These are phyloP conservation scores for Pygoscelis adeliae DNA, from an alignment of 2,113 vertebrate genomes.

Conservation along the genomic window DNA sequence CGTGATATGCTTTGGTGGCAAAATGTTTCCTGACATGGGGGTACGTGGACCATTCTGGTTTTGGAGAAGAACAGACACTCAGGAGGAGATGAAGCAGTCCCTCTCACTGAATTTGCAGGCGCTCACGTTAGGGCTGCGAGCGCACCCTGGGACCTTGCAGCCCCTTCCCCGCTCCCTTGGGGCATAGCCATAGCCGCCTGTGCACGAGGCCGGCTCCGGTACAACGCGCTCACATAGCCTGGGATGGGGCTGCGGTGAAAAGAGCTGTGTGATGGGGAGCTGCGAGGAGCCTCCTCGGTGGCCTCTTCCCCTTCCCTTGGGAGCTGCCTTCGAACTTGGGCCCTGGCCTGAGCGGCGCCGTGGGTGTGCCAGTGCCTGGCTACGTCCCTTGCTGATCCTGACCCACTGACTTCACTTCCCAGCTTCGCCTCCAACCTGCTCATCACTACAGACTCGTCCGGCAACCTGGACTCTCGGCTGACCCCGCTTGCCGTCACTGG, in stretches of 20 bases:
- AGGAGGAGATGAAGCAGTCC: not conserved
- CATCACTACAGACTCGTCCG: not conserved
- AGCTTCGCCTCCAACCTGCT: not conserved
- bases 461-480: not conserved
- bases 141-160: not conserved
- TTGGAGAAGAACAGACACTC: not conserved
- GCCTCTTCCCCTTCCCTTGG: not conserved
- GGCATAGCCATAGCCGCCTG: too few species aligned
- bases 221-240: rapidly evolving
- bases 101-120: rapidly evolving
- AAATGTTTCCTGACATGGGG: not conserved
- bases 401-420: not conserved
- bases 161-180: too few species aligned
- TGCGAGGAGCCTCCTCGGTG: not conserved
- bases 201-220: rapidly evolving
- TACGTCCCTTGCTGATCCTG: not conserved
- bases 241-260: not conserved
- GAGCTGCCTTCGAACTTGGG: rapidly evolving
- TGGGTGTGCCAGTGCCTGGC: not conserved
- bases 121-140: not conserved
- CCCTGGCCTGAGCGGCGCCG: rapidly evolving
- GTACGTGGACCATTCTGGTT: too few species aligned
- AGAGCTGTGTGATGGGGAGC: not conserved
- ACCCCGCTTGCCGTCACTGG: rapidly evolving
- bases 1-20: not conserved